phyloP scores from a whole-genome alignment of 2,888 invertebrate species.

The Kuschelorhynchus macadamiae region DNA sequence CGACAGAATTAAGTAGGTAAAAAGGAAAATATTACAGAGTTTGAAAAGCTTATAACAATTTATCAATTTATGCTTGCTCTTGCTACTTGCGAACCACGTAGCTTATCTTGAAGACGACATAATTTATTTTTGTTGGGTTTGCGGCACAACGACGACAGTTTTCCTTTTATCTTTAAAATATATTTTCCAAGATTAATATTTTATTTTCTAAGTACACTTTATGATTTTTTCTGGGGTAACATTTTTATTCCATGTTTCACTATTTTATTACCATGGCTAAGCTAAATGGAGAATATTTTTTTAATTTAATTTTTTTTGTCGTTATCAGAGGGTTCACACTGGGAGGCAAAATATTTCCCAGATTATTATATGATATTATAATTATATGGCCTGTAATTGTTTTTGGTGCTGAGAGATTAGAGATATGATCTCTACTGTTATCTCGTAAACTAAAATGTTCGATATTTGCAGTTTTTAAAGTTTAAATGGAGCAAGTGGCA shows the following conservation, averaged over 20 bases:
- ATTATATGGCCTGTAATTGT: too few species aligned
- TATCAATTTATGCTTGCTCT: conserved; percentile 52
- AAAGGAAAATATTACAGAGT: conserved; percentile 54
- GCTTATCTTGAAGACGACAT: conserved; percentile 43
- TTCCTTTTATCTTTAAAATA: conserved; percentile 34
- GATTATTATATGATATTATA: too few species aligned
- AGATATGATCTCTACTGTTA: too few species aligned
- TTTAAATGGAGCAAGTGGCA: too few species aligned
- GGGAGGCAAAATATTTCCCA: too few species aligned
- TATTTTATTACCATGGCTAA: background rate
- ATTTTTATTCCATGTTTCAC: background rate
- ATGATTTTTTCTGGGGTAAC: conserved; percentile 9
- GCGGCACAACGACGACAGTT: conserved; percentile 27
- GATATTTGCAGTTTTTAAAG: too few species aligned
- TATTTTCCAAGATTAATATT: conserved; percentile 31
- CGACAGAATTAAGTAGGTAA: conserved; percentile 56
- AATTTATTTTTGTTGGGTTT: conserved; percentile 42
- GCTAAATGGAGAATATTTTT: background rate
- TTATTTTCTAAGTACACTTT: conserved; percentile 30
- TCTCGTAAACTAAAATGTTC: too few species aligned
- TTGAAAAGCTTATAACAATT: conserved; percentile 54
- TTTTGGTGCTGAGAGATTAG: too few species aligned
- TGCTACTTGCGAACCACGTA: conserved; percentile 40
- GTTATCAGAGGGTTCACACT: too few species aligned
- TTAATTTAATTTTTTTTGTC: background rate